Base-by-base conservation (phyloP, 2,113 vertebrate genomes). In the Colistium nudipinnis region DNA sequence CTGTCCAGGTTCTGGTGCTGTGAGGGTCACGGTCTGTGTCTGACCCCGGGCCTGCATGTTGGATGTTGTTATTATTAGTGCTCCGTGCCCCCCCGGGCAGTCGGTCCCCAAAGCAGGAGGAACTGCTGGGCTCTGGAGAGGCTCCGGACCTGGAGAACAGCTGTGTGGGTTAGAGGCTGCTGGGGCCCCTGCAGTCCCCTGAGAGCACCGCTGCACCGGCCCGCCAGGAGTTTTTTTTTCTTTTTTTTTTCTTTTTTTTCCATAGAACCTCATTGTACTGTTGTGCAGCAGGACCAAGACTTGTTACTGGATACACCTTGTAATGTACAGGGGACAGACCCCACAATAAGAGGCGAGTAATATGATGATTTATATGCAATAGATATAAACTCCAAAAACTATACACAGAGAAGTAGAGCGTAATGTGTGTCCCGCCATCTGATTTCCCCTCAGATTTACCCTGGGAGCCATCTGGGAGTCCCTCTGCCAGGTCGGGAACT, bases 1-100 rank as follows among this genome's bases (percentile, higher is more conserved):
- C 62, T 67, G 94, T 91, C 93, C 94, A 94, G 83, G 89, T 93
- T 95, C 92, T 94, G 93, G 88, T 78, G 70, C 87, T 90, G 92
- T 93, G 85, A 88, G 91, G 94, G 95, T 96, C 95, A 94, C 81
- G 88, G 81, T 92, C 87, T 93, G 72, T 86, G 90, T 86, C 75
- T 95, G 96, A 96, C 95, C 95, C 92, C 84, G 85, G 91, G 87
- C 83, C 91, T 53, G 74, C 91, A 93, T 84, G 91, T 93, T 96
- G 93, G 95, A 95, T 95, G 94, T 95, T 96, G 95, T 97, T 95
- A 94, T 95, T 96, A 96, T 95, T 95, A 94, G 93, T 81, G 87
- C 87, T 88, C 78, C 70, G 71, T 92, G 91, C 49, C 52, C 22
- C 95, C 93, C 91, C 74, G 86, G 95, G 95, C 94, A 28, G 74